Evolutionary conservation across 2,797 vertebrate species (phyloP).

Genomic region (Taeniopygia guttata): DNA sequence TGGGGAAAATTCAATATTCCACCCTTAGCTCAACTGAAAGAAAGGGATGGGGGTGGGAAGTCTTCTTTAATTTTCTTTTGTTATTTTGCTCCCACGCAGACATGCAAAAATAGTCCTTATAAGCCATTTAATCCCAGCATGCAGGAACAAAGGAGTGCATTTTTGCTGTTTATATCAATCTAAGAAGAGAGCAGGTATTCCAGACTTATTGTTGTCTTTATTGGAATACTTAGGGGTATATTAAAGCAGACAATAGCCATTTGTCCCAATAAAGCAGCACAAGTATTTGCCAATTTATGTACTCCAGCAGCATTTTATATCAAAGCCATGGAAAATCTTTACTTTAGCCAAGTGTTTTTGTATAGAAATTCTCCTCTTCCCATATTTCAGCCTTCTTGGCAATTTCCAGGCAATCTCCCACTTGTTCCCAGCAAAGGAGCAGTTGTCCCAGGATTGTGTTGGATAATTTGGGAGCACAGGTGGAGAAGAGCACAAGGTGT

Average conservation of each 20-base stretch:
- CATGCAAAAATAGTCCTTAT: not conserved
- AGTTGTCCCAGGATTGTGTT: not conserved
- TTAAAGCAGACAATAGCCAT: not conserved
- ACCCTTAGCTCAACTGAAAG: not conserved
- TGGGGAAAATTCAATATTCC: not conserved
- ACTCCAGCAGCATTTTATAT: not conserved
- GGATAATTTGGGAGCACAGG: not conserved
- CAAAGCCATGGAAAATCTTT: not conserved
- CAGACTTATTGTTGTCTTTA: not conserved
- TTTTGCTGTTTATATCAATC: not conserved
- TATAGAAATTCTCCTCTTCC: not conserved
- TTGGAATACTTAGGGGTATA: not conserved
- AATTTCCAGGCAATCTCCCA: not conserved
- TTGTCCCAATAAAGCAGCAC: not conserved
- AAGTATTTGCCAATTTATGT: not conserved
- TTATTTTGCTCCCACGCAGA: not conserved
- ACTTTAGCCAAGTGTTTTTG: not conserved
- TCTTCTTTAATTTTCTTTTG: not conserved
- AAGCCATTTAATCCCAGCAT: not conserved
- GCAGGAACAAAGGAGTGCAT: not conserved
- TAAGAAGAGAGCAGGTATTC: not conserved
- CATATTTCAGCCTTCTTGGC: not conserved
- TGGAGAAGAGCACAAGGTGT: not conserved
- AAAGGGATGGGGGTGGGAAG: not conserved
- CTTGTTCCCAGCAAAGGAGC: not conserved